Percentiles rank a stretch among this genome's conserved stretches.
phyloP scores from a whole-genome alignment of 2,113 vertebrate species.

The Apistogramma diplotaenia region DNA sequence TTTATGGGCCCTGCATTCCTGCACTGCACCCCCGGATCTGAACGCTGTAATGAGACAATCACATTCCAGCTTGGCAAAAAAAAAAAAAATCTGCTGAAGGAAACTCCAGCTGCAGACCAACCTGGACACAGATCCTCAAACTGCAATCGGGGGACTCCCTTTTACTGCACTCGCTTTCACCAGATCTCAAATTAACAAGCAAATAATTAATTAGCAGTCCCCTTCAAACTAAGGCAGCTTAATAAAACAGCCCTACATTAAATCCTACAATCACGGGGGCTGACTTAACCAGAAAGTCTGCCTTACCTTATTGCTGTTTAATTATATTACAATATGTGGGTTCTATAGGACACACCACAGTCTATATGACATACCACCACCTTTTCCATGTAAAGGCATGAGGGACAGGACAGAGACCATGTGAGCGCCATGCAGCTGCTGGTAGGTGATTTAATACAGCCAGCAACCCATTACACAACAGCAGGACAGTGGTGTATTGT shows the following conservation, averaged over 20 bases:
- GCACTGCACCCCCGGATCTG: slow-evolving; percentile 57
- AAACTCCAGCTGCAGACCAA: slow-evolving; percentile 50
- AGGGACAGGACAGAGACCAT: slow-evolving; percentile 1
- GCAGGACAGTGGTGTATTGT: slow-evolving; percentile 64
- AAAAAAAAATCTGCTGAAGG: slow-evolving; percentile 10
- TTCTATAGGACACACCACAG: background rate
- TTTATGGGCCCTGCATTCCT: slow-evolving; percentile 74
- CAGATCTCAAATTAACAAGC: background rate
- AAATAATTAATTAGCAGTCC: background rate
- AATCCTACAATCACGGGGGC: background rate
- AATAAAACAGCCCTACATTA: background rate
- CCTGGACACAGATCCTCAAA: slow-evolving; percentile 24
- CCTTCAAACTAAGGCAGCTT: background rate
- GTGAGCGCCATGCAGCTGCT: slow-evolving; percentile 45
- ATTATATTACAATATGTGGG: background rate
- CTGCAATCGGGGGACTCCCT: slow-evolving; percentile 1
- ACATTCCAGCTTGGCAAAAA: slow-evolving; percentile 55
- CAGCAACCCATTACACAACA: slow-evolving; percentile 51
- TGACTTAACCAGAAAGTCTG: background rate
- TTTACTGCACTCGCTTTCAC: background rate
- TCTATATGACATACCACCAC: background rate
- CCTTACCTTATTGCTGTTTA: background rate
- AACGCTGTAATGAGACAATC: slow-evolving; percentile 62
- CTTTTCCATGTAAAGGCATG: background rate
- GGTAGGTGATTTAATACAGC: slow-evolving; percentile 44